These are phyloP conservation scores for Platerodrilus igneus DNA, from an alignment of 2,888 invertebrate species.

Conservation along the genomic window DNA sequence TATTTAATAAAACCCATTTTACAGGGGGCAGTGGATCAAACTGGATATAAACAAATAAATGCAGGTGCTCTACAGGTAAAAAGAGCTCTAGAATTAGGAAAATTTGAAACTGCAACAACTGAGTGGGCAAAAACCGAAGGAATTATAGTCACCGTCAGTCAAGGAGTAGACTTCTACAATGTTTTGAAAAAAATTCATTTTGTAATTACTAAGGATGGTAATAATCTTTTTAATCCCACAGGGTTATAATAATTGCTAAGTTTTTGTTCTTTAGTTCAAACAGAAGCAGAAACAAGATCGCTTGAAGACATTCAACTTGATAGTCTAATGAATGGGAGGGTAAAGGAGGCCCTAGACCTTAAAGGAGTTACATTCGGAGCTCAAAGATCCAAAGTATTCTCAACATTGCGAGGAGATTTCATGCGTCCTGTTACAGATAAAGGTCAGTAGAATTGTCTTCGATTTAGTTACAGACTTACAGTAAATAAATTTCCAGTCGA, in stretches of 20 bases:
- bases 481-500: conserved; percentile 54
- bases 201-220: too few relatives aligned
- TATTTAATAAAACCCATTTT: too few relatives aligned
- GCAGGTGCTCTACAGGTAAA: conserved; percentile 54
- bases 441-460: conserved; percentile 4
- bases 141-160: conserved; percentile 58
- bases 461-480: conserved; percentile 1
- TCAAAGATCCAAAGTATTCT: conserved; percentile 58
- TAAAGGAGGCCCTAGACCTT: conserved; percentile 62
- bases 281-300: too few relatives aligned
- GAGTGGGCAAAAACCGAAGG: conserved; percentile 61
- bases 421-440: conserved; percentile 72
- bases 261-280: too few relatives aligned
- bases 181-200: conserved; percentile 57
- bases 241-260: too few relatives aligned
- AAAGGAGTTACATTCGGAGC: conserved; percentile 67
- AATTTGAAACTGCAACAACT: conserved; percentile 29
- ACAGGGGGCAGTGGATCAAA: conserved; percentile 63
- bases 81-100: conserved; percentile 50
- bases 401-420: conserved; percentile 60
- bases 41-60: conserved; percentile 59
- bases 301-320: too few relatives aligned
- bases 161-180: conserved; percentile 76
- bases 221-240: too few relatives aligned
- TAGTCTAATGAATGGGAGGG: conserved; percentile 65